phyloP scores from a whole-genome alignment of 35 echinoderm and acorn worm species.

The Stichopus chloronotus region DNA sequence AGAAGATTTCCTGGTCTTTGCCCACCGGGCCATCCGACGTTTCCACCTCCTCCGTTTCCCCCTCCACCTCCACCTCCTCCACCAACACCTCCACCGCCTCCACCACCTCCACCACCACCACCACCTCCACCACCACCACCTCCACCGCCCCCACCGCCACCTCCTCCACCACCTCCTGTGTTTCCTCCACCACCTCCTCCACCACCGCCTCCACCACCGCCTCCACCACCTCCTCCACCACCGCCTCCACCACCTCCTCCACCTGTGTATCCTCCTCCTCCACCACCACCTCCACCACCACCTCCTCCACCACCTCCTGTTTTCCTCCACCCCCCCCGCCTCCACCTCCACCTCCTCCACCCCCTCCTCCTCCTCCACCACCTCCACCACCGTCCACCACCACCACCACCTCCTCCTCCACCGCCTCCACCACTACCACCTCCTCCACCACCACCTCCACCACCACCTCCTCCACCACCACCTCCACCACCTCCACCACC shows the following conservation, averaged over 20 bases:
- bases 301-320: slow-evolving; percentile 14
- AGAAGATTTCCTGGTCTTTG: background rate
- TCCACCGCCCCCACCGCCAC: background rate
- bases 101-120: background rate
- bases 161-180: background rate
- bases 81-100: background rate
- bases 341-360: background rate
- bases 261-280: background rate
- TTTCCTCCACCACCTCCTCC: background rate
- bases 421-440: background rate
- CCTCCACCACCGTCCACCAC: background rate
- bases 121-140: background rate
- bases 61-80: background rate
- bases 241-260: background rate
- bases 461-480: background rate
- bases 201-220: background rate
- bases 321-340: background rate
- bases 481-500: background rate
- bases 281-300: background rate
- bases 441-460: background rate
- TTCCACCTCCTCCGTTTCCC: background rate
- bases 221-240: background rate
- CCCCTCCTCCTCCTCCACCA: background rate
- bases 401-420: background rate
- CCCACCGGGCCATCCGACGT: background rate